These are phyloP conservation scores for Pristionchus fissidentatus DNA, from an alignment of 2,888 invertebrate species.

Conservation along the genomic window DNA sequence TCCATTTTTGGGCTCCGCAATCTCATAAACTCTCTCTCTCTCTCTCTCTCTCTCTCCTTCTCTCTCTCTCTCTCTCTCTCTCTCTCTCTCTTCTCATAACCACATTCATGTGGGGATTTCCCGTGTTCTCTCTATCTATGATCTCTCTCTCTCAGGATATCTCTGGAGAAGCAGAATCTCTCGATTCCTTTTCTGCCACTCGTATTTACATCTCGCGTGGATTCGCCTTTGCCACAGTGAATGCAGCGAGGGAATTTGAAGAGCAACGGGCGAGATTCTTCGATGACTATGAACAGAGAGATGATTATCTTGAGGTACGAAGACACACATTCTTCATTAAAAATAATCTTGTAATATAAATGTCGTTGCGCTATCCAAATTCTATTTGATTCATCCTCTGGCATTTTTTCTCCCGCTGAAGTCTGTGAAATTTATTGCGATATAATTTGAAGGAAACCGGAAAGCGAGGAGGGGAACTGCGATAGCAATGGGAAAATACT, in stretches of 20 bases:
- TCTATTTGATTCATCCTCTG: no score
- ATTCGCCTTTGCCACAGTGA: slow-evolving; percentile 41
- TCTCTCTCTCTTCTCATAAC: slow-evolving; percentile 3
- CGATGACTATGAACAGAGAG: slow-evolving; percentile 85
- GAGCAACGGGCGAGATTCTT: slow-evolving; percentile 86
- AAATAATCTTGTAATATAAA: no score
- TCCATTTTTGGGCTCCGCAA: neutral
- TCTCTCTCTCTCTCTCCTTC: slow-evolving; percentile 22
- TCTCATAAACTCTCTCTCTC: neutral
- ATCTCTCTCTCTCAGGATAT: slow-evolving; percentile 79
- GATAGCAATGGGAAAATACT: no score
- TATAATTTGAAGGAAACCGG: no score
- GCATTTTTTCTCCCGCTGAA: no score
- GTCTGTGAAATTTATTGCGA: no score
- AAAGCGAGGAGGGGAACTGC: no score
- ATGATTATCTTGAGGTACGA: slow-evolving; percentile 88
- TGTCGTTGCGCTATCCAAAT: no score
- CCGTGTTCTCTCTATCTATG: neutral
- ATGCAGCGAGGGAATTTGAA: slow-evolving; percentile 83
- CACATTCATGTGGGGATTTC: neutral
- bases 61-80: slow-evolving; percentile 28
- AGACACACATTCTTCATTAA: no score
- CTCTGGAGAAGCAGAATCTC: slow-evolving; percentile 83
- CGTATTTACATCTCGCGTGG: slow-evolving; percentile 85
- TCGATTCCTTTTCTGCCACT: slow-evolving; percentile 83